Base-by-base conservation (phyloP, 2,888 invertebrate genomes). In the Drosophila testacea region DNA sequence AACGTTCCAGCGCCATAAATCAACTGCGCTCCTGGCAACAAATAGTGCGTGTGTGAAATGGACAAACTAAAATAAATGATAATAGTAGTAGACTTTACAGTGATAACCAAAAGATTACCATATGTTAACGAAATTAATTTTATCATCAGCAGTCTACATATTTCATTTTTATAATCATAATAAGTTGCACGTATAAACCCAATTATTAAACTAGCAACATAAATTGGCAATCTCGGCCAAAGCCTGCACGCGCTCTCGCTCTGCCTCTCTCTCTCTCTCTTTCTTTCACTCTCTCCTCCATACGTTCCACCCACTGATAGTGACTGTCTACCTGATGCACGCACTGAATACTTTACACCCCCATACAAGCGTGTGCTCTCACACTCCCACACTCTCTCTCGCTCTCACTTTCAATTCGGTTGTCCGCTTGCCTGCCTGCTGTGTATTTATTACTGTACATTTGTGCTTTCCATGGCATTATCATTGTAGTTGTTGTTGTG, bases 351-450 rank as follows among this genome's bases (percentile, higher is more conserved):
- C 41, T 52, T 51, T 48, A 67, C 61, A 75, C 76, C 66, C 64
- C 66, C 70, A 67, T 55, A 62, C 27, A 60, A 55, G 6, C 39
- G 50, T 22, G 41, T 46, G 47, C 38, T 55, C 50, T 50, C 34
- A 7, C 22, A 11, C 44, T 28, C 41, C 22, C 60, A 48, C 46
- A 50, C 41, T 41, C 52, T 28, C 13, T 30, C 41, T 13, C 52
- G 82, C 82, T 79, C 88, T 83, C 88, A 87, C 85, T 88, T 82
- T 84, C 83, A 79, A 79, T 77, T 73, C 47, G 56, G 7, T 32
- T 32, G 32, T 6, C 32, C 9, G 32, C 39, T 39, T 41, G 71
- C 46, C 48, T 52, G 63, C 28, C 41, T 38, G 57, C 48, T 65
- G 44, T 39, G 46, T 69, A 60, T 62, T 66, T 79, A 64, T 74